phyloP scores from a whole-genome alignment of 2,797 vertebrate species.

The Scleropages formosus region DNA sequence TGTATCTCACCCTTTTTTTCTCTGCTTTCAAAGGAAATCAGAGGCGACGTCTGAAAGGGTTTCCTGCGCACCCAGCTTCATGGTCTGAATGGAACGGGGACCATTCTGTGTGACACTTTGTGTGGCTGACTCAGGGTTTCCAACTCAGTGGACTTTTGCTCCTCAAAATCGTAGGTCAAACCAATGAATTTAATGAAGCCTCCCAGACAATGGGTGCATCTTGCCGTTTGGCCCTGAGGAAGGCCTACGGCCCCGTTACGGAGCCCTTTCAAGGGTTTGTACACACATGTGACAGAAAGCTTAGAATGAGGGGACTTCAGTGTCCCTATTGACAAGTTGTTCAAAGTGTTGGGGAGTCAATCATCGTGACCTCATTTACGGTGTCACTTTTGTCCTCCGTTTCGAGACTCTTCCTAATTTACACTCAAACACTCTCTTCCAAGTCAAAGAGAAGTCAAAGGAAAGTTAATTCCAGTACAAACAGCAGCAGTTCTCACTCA shows the following conservation, averaged over 20 bases:
- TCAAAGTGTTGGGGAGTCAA: conserved; percentile 92
- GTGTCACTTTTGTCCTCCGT: conserved; percentile 80
- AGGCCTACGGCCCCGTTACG: conserved; percentile 97
- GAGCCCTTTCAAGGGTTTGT: conserved; percentile 96
- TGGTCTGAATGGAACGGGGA: conserved; percentile 74
- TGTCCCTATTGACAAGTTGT: conserved; percentile 93
- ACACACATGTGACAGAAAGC: conserved; percentile 98
- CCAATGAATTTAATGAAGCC: conserved; percentile 99
- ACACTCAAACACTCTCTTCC: conserved; percentile 76
- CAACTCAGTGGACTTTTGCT: conserved; percentile 97
- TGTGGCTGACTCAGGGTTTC: conserved; percentile 88
- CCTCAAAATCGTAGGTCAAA: conserved; percentile 99
- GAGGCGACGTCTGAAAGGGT: conserved; percentile 78
- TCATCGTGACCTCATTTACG: conserved; percentile 88
- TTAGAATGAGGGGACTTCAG: conserved; percentile 84
- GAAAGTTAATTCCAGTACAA: no score
- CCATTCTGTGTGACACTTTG: conserved; percentile 71
- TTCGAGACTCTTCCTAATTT: conserved; percentile 77
- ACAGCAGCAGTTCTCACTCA: background rate
- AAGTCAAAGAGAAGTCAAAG: conserved; percentile 80
- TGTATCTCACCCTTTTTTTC: conserved; percentile 65
- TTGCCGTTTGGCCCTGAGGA: conserved; percentile 97
- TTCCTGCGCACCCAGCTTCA: conserved; percentile 65
- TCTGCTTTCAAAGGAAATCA: conserved; percentile 65
- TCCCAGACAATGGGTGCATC: conserved; percentile 86